phyloP scores from a whole-genome alignment of 2,797 vertebrate species.

The Notoglanidium macrostoma region DNA sequence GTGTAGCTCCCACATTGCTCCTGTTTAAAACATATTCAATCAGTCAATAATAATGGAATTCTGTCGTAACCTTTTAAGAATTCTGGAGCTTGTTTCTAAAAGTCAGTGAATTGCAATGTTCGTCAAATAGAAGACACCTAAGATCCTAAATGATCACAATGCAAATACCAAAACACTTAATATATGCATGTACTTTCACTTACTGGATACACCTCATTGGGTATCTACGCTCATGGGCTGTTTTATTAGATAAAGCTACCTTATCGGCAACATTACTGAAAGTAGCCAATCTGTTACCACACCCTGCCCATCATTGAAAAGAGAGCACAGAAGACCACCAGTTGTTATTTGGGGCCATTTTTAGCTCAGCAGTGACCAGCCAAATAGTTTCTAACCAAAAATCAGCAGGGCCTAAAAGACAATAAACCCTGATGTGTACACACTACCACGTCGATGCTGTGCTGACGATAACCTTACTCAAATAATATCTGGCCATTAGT shows the following conservation, averaged over 20 bases:
- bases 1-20: constrained; percentile 85
- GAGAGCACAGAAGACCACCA: neutral
- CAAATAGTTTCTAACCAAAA: neutral
- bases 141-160: neutral
- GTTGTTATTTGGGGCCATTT: neutral
- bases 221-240: neutral
- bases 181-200: neutral
- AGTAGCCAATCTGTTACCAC: neutral
- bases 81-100: neutral
- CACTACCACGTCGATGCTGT: neutral
- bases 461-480: neutral
- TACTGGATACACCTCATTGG: neutral
- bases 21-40: constrained; percentile 63
- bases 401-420: neutral
- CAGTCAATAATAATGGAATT: neutral
- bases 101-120: neutral
- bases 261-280: neutral
- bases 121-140: neutral
- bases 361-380: neutral
- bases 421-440: neutral
- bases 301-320: neutral
- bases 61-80: neutral
- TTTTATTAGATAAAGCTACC: neutral
- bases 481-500: neutral
- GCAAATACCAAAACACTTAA: neutral